These are phyloP conservation scores for Panagrolaimus sp. DNA, from an alignment of 1,140 invertebrate species.

Conservation along the genomic window DNA sequence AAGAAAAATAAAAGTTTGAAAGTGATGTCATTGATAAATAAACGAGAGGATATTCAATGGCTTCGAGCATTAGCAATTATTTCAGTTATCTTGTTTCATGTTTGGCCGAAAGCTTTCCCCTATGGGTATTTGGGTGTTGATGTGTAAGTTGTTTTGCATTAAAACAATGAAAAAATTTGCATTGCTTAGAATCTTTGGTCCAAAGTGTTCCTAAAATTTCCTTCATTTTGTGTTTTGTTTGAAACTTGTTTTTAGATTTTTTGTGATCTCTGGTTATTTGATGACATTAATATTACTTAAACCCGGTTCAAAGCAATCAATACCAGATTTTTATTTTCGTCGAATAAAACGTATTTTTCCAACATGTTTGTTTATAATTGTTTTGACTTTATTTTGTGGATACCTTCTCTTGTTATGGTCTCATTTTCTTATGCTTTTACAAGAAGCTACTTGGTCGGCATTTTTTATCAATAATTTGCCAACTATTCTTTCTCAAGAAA, in stretches of 20 bases:
- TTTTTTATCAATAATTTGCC: background rate
- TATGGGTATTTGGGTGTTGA: background rate
- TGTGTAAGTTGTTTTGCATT: background rate
- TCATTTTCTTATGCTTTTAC: background rate
- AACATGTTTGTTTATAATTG: background rate
- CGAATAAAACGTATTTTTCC: conserved; percentile 14
- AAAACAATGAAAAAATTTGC: background rate
- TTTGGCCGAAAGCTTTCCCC: background rate
- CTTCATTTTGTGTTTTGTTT: too few relatives aligned
- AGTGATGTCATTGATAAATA: background rate
- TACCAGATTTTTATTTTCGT: background rate
- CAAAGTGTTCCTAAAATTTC: too few relatives aligned
- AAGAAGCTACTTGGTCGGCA: background rate
- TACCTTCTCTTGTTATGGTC: background rate
- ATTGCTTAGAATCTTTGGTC: too few relatives aligned
- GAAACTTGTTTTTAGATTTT: conserved; percentile 2
- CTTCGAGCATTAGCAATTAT: conserved; percentile 2
- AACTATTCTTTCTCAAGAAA: background rate
- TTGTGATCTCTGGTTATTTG: background rate
- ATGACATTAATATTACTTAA: background rate
- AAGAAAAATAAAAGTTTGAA: too few relatives aligned
- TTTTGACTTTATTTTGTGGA: background rate
- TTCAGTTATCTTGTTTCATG: background rate
- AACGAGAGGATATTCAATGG: background rate
- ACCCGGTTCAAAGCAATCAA: background rate